Evolutionary conservation across 2,797 vertebrate genomes (phyloP).

Genomic region (Bovichtus variegatus): DNA sequence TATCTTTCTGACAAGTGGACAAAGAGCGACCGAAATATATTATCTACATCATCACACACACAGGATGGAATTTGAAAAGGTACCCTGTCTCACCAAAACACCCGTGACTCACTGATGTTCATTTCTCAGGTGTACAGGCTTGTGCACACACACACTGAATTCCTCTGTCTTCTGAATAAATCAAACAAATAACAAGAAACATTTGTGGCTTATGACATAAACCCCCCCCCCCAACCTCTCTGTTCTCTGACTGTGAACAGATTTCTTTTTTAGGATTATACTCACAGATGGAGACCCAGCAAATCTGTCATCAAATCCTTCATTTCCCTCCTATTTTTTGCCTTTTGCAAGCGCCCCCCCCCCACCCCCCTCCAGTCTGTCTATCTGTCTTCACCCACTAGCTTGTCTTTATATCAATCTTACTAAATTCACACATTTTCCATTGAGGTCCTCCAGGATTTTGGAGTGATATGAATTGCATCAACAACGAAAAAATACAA

Average conservation of each 20-base stretch:
- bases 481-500: constrained; percentile 60
- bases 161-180: constrained; percentile 13
- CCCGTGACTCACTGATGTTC: constrained; percentile 28
- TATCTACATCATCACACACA: constrained; percentile 43
- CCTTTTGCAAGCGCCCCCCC: constrained; percentile 8
- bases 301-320: constrained; percentile 76
- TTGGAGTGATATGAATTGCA: constrained; percentile 53
- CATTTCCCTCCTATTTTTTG: constrained; percentile 42
- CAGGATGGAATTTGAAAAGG: constrained; percentile 51
- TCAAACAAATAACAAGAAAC: constrained; percentile 47
- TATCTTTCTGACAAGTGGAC: constrained; percentile 49
- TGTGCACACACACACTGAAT: constrained; percentile 22
- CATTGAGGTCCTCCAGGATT: constrained; percentile 60
- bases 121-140: constrained; percentile 16
- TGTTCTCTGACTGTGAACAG: constrained; percentile 62
- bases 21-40: constrained; percentile 47
- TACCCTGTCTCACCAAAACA: constrained; percentile 26
- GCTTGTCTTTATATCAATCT: constrained; percentile 67
- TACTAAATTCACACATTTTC: constrained; percentile 69
- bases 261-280: constrained; percentile 77
- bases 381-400: constrained; percentile 54
- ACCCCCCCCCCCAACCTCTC: constrained; percentile 34
- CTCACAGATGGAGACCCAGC: constrained; percentile 80
- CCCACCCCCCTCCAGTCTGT: constrained; percentile 20
- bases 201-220: constrained; percentile 55